Evolutionary conservation across 2,888 invertebrate genomes (phyloP).

Genomic region (Piscicola geometra): DNA sequence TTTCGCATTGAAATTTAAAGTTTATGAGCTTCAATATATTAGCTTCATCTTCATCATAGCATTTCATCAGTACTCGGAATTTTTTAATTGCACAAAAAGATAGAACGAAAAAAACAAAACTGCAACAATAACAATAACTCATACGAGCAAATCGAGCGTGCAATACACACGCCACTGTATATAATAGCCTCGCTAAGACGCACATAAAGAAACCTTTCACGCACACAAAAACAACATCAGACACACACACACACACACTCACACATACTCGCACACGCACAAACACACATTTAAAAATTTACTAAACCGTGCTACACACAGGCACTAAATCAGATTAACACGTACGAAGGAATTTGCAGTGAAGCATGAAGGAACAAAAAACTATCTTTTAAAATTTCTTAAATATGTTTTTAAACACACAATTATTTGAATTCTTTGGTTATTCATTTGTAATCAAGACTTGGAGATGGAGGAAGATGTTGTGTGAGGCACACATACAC

Average conservation of each 20-base stretch:
- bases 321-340: conserved; percentile 10
- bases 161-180: neutral
- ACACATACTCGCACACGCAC: neutral
- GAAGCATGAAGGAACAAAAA: neutral
- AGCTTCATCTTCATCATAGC: too few relatives aligned
- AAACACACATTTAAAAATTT: neutral
- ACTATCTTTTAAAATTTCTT: neutral
- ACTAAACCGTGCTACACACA: too few relatives aligned
- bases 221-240: conserved; percentile 1
- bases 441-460: neutral
- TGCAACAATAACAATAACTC: conserved; percentile 13
- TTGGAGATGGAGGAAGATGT: neutral
- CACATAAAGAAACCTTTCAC: neutral
- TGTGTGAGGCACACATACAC: too few relatives aligned
- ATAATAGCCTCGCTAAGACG: conserved; percentile 9
- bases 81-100: too few relatives aligned
- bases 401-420: too few relatives aligned
- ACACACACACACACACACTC: neutral
- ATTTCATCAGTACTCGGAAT: too few relatives aligned
- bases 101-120: too few relatives aligned
- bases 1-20: too few relatives aligned
- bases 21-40: too few relatives aligned
- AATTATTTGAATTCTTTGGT: neutral
- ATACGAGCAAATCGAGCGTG: conserved; percentile 16
- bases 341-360: neutral